Base-by-base conservation (phyloP, 1,140 invertebrate genomes). In the Drosophila dunni region DNA sequence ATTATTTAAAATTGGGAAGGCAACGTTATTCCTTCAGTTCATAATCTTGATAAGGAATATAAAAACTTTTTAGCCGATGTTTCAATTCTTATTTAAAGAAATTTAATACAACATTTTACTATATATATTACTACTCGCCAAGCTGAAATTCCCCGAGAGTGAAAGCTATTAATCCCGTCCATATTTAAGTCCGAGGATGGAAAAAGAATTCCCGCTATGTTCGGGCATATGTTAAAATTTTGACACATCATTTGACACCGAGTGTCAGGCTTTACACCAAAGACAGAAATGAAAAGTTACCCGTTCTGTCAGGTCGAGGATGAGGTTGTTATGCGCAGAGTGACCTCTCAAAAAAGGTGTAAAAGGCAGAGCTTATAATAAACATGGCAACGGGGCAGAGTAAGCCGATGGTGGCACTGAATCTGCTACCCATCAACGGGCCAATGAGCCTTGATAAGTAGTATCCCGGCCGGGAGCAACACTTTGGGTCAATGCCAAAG, bases 221-320 rank as follows among this genome's bases (percentile, higher is more conserved):
- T 40, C 42, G 57, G 60, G 72, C 79, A 79, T 86, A 81, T 57
- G 79, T 76, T 86, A 86, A 29, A 79, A 86, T 86, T 86, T 86
- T 86, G 83, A 86, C 83, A 86, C 83, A 86, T 86, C 82, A 86
- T 86, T 86, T 86, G 83, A 86, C 83, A 86, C 75, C 76, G 79
- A 60, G 76, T 86, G 83, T 86, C 83, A 86, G 81, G 81, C 82
- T 75, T 60, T 74, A 66, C 58, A 65, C 77, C 56, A 64, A 62
- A 78, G 77, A 84, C 77, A 73, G 76, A 86, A 86, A 86, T 86
- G 83, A 86, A 86, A 86, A 86, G 82, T 86, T 86, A 56, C 64
- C 50, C 34, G 38, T 44, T 46, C 78, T 44, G 48, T n/a, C 13
- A 36, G 51, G 33, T 34, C 6, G 24, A 29, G 46, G 36, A 17